A percentile compares a stretch with the other conserved stretches of the same genome.
phyloP scores from a whole-genome alignment of 2,797 vertebrate species.

The Danionella dracula region DNA sequence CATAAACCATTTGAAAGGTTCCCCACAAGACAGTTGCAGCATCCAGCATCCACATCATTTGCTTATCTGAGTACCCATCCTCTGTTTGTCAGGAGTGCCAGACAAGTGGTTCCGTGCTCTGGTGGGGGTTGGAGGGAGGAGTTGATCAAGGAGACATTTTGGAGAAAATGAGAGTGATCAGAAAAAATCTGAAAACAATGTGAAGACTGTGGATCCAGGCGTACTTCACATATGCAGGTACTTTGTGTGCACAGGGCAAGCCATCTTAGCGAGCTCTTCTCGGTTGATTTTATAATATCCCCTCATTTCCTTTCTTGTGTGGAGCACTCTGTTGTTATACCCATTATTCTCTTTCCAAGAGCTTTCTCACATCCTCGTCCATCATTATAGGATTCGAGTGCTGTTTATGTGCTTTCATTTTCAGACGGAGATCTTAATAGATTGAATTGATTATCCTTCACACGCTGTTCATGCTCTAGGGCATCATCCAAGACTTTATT shows the following conservation, averaged over 20 bases:
- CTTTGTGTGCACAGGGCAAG: slow-evolving; percentile 41
- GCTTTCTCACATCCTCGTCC: slow-evolving; percentile 50
- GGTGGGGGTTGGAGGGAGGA: slow-evolving; percentile 16
- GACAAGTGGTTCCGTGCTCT: slow-evolving; percentile 42
- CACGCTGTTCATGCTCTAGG: slow-evolving; percentile 19
- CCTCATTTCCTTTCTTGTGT: slow-evolving; percentile 45
- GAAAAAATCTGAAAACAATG: slow-evolving; percentile 38
- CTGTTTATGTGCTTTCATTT: slow-evolving; percentile 48
- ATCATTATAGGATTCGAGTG: slow-evolving; percentile 46
- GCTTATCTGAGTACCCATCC: slow-evolving; percentile 46
- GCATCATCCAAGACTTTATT: slow-evolving; percentile 34
- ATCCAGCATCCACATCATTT: slow-evolving; percentile 41
- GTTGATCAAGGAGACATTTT: slow-evolving; percentile 24
- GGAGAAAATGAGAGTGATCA: slow-evolving; percentile 41
- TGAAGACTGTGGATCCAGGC: slow-evolving; percentile 38
- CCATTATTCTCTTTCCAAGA: slow-evolving; percentile 51
- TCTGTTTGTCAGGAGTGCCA: slow-evolving; percentile 51
- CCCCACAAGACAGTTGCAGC: slow-evolving; percentile 31
- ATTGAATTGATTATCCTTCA: slow-evolving; percentile 43
- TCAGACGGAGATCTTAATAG: slow-evolving; percentile 49
- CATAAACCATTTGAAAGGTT: slow-evolving; percentile 40
- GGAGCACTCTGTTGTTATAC: slow-evolving; percentile 49
- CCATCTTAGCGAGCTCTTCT: slow-evolving; percentile 42
- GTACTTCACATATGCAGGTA: slow-evolving; percentile 46
- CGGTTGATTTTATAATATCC: slow-evolving; percentile 50